Evolutionary conservation across 2,888 invertebrate genomes (phyloP).

Genomic region (Athalia cordata): DNA sequence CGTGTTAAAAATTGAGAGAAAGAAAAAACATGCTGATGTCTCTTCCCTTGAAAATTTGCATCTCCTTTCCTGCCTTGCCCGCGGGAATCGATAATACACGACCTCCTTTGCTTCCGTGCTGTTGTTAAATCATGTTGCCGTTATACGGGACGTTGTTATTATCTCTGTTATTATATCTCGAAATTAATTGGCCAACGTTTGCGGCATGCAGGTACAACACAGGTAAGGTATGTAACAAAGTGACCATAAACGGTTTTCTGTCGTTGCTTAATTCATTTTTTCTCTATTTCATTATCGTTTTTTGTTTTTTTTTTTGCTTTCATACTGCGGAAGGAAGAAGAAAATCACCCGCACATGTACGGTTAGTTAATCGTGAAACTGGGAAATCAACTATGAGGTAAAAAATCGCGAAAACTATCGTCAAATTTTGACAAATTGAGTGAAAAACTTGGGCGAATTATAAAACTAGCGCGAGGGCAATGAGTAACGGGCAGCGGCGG

Average conservation of each 20-base stretch:
- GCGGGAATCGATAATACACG: constrained; percentile 41
- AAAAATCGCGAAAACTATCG: too few relatives aligned
- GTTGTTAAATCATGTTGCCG: constrained; percentile 40
- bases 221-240: not conserved
- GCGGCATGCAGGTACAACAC: not conserved
- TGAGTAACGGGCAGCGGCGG: too few relatives aligned
- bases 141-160: constrained; percentile 25
- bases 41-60: constrained; percentile 37
- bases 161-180: constrained; percentile 35
- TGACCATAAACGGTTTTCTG: too few relatives aligned
- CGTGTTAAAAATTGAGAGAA: not conserved
- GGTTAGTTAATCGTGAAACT: too few relatives aligned
- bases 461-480: too few relatives aligned
- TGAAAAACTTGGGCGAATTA: too few relatives aligned
- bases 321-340: not conserved
- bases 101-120: constrained; percentile 43
- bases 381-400: too few relatives aligned
- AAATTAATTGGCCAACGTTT: constrained; percentile 32
- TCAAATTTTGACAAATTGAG: too few relatives aligned
- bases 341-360: too few relatives aligned
- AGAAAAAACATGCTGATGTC: not conserved
- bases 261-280: not conserved
- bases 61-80: constrained; percentile 31
- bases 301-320: not conserved
- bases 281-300: not conserved